phyloP scores from a whole-genome alignment of 2,113 vertebrate species.

The Ondatra zibethicus region DNA sequence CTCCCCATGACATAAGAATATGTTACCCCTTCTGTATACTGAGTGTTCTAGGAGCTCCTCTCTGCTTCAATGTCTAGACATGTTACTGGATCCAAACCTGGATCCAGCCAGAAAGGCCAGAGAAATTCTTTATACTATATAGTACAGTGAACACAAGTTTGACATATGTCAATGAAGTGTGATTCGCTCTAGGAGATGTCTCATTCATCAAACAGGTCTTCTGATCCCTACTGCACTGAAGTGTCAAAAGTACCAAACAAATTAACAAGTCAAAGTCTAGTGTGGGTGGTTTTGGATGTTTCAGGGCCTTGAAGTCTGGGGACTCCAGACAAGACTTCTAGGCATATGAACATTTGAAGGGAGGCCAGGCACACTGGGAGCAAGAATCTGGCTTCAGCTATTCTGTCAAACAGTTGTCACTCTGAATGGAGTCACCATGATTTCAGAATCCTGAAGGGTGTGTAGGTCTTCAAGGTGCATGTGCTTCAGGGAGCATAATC shows the following conservation, averaged over 20 bases:
- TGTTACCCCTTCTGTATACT: neutral
- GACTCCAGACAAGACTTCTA: neutral
- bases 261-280: neutral
- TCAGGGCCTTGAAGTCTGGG: neutral
- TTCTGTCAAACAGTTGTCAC: neutral
- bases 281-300: neutral
- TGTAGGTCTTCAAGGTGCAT: neutral
- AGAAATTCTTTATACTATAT: neutral
- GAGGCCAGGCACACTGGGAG: neutral
- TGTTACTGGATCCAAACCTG: neutral
- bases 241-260: neutral
- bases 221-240: neutral
- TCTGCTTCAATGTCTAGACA: neutral
- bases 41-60: neutral
- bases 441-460: neutral
- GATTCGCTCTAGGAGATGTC: neutral
- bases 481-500: no score
- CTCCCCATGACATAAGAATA: neutral
- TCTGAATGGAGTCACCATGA: no score
- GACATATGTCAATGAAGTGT: neutral
- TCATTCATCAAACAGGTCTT: neutral
- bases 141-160: neutral
- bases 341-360: neutral
- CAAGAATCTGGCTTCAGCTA: neutral
- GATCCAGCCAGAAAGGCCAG: neutral